These are phyloP conservation scores for Anthopleura xanthogrammica DNA, from an alignment of 92 coral and sea anemone genomes.

Conservation along the genomic window DNA sequence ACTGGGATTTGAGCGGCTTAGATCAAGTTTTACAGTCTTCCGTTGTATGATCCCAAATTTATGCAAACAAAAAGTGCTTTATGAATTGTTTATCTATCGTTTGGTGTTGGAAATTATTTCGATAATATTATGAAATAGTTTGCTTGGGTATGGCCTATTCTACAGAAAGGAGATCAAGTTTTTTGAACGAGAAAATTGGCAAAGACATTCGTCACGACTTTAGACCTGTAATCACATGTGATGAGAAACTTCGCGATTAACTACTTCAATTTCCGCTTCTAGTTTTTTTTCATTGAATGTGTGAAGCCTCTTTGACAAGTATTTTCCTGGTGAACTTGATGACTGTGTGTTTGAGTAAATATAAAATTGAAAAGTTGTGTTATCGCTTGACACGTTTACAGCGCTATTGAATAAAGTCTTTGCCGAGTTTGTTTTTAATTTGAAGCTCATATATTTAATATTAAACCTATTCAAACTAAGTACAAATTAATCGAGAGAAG, in stretches of 20 bases:
- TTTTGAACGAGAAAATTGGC: not conserved
- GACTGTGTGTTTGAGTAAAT: not conserved
- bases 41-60: not conserved
- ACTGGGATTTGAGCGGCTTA: not conserved
- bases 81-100: not conserved
- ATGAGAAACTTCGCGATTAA: not conserved
- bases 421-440: not conserved
- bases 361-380: not conserved
- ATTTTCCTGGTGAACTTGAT: not conserved
- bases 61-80: not conserved
- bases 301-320: not conserved
- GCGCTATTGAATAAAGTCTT: not conserved
- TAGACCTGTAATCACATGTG: not conserved
- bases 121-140: not conserved
- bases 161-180: not conserved
- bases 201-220: not conserved
- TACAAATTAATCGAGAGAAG: not conserved
- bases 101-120: not conserved
- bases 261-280: conserved; percentile 2
- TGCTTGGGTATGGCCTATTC: not conserved
- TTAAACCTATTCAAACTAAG: not conserved
- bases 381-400: not conserved
- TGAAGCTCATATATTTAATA: not conserved
- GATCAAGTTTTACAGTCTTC: not conserved
- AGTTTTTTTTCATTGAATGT: not conserved